A percentile compares a stretch with the other conserved stretches of the same genome.
Conservation (phyloP, 2,888 invertebrate species). For the Dendrolimus houi region DNA sequence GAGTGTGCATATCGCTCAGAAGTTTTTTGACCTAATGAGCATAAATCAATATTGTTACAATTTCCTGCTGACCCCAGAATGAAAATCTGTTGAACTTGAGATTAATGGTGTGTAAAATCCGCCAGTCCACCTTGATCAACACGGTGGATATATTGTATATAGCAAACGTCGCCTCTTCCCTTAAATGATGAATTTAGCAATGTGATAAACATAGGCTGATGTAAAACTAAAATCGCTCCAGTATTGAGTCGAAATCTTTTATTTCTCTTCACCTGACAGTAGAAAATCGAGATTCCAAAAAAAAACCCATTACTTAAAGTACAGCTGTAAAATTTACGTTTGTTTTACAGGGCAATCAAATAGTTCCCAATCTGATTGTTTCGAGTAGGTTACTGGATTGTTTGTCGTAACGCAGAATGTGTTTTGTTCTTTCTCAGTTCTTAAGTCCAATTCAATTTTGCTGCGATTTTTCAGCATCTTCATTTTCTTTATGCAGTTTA, state of each 20-base stretch:
- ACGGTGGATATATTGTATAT: too few relatives aligned
- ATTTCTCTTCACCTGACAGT: neutral
- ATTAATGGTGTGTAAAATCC: too few relatives aligned
- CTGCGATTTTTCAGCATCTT: neutral
- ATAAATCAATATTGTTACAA: too few relatives aligned
- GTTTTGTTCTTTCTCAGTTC: neutral
- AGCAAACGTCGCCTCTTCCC: too few relatives aligned
- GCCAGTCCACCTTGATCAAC: too few relatives aligned
- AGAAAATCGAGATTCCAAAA: neutral
- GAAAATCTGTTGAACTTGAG: too few relatives aligned
- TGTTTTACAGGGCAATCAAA: conserved; percentile 17
- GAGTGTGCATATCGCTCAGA: too few relatives aligned
- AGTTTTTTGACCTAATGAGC: too few relatives aligned
- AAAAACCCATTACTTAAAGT: conserved; percentile 14
- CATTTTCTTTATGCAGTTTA: neutral
- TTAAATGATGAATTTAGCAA: too few relatives aligned
- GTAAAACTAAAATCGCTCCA: too few relatives aligned
- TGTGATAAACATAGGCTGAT: too few relatives aligned
- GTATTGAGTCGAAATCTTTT: neutral
- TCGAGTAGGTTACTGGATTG: neutral
- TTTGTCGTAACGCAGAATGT: neutral
- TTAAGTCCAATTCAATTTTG: neutral
- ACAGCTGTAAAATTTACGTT: conserved; percentile 15
- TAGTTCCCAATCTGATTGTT: neutral
- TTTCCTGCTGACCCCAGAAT: too few relatives aligned